Conservation (phyloP, 2,888 invertebrate genomes). For the Trypoxylon attenuatum region DNA sequence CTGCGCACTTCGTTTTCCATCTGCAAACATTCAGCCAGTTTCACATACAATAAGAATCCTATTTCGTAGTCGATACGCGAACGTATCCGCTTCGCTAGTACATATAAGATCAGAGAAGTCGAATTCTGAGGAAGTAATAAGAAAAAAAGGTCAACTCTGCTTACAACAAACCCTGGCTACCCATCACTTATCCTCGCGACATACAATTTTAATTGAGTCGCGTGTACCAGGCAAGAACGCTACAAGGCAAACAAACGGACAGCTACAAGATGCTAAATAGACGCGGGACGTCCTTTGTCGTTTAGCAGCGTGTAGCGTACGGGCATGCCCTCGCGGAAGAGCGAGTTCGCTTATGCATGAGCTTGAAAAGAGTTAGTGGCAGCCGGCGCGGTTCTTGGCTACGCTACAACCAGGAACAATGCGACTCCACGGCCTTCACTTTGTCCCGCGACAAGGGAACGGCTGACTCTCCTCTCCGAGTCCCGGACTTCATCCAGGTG, state of each 20-base stretch:
- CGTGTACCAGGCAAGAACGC: background rate
- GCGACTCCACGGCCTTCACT: constrained; percentile 14
- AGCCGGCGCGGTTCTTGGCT: constrained; percentile 6
- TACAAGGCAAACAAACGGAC: background rate
- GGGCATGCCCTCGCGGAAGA: background rate
- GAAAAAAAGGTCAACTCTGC: too few species aligned
- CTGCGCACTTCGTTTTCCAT: constrained; percentile 79
- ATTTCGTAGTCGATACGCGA: background rate
- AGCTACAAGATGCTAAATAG: background rate
- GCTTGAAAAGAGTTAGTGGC: background rate
- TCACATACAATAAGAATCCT: background rate
- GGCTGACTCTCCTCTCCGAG: constrained; percentile 17
- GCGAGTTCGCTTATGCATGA: constrained; percentile 1
- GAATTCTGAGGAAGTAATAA: too few species aligned
- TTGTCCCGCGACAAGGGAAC: constrained; percentile 56
- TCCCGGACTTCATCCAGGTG: constrained; percentile 44
- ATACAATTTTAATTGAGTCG: background rate
- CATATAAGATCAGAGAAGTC: too few species aligned
- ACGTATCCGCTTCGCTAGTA: too few species aligned
- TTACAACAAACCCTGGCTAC: too few species aligned
- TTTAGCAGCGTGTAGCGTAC: too few species aligned
- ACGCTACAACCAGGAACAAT: constrained; percentile 23
- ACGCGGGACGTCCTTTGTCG: background rate
- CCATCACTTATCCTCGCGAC: background rate
- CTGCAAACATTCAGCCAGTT: constrained; percentile 75